Conservation (phyloP, 2,797 vertebrate species). For the Gallinago nigripennis region DNA sequence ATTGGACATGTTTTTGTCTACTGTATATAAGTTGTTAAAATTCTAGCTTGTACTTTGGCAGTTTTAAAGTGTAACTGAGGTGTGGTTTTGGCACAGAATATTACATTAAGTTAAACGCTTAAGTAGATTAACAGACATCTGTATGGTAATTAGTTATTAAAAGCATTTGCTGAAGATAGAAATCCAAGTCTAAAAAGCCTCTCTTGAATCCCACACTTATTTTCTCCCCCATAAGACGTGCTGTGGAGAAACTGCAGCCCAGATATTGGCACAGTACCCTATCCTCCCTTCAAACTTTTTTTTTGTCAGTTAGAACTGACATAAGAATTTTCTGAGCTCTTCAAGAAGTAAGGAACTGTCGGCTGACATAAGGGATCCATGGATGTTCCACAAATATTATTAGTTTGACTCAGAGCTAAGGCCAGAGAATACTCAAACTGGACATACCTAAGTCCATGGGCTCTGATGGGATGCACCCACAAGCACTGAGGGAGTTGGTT, state of each 20-base stretch:
- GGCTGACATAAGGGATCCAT: not conserved
- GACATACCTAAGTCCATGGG: not conserved
- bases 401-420: not conserved
- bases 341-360: not conserved
- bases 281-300: not conserved
- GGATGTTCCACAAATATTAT: not conserved
- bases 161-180: not conserved
- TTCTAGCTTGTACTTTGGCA: not conserved
- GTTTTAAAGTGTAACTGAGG: not conserved
- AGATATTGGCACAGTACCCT: not conserved
- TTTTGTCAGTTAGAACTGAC: not conserved
- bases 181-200: not conserved
- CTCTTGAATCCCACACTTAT: not conserved
- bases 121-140: not conserved
- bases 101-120: not conserved
- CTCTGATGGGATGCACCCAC: not conserved
- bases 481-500: not conserved
- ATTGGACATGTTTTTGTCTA: not conserved
- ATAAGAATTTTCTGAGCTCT: not conserved
- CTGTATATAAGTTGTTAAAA: not conserved
- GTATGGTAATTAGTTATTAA: not conserved
- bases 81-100: not conserved
- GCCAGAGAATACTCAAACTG: not conserved
- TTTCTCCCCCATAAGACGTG: not conserved
- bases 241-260: not conserved